Evolutionary conservation across 2,888 invertebrate genomes (phyloP).

Genomic region (Isoperla grammatica): DNA sequence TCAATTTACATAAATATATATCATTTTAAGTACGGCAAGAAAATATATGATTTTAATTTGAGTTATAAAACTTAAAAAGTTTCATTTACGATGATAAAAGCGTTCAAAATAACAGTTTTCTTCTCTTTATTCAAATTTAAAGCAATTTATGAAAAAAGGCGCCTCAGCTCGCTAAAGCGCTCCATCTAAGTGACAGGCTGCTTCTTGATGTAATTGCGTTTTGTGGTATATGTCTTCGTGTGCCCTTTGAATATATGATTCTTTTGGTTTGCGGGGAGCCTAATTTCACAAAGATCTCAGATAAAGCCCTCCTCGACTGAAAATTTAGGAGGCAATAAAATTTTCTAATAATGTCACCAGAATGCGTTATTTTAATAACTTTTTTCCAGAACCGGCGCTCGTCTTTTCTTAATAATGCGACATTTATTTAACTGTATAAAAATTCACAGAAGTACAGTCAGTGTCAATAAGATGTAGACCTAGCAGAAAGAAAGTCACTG

Average conservation of each 20-base stretch:
- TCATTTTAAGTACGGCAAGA: neutral
- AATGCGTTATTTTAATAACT: slow-evolving; percentile 16
- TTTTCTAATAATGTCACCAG: slow-evolving; percentile 28
- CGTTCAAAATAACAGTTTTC: slow-evolving; percentile 17
- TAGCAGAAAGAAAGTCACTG: neutral
- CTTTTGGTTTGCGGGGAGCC: neutral
- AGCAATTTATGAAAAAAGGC: slow-evolving; percentile 4
- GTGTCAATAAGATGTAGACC: neutral
- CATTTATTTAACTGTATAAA: slow-evolving; percentile 15
- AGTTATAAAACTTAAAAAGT: slow-evolving; percentile 3
- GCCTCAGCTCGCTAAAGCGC: too few relatives aligned
- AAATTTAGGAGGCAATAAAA: slow-evolving; percentile 27
- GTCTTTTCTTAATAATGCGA: slow-evolving; percentile 3
- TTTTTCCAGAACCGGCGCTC: neutral
- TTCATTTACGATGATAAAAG: slow-evolving; percentile 9
- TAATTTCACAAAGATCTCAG: slow-evolving; percentile 14
- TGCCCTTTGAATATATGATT: slow-evolving; percentile 2
- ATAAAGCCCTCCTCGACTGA: slow-evolving; percentile 1
- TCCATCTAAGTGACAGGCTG: neutral
- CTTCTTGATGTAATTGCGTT: slow-evolving; percentile 10
- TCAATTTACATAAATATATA: slow-evolving; percentile 7
- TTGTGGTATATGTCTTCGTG: neutral
- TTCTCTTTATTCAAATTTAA: slow-evolving; percentile 15
- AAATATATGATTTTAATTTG: slow-evolving; percentile 18
- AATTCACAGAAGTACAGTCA: slow-evolving; percentile 9